phyloP scores from a whole-genome alignment of 2,888 invertebrate genomes.

The Labia minor region DNA sequence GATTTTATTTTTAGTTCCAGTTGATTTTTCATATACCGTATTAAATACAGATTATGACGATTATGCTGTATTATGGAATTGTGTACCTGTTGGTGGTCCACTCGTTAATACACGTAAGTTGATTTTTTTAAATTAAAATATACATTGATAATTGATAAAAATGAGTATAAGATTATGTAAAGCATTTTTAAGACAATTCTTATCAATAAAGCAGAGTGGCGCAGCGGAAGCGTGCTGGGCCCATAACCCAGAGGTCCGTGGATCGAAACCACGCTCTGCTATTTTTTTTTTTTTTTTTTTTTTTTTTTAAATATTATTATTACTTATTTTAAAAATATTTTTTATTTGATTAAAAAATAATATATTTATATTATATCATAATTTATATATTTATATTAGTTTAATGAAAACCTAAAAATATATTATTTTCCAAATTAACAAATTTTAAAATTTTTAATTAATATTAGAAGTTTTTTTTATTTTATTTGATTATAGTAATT shows the following conservation, averaged over 20 bases:
- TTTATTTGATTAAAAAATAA: no score
- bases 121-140: no score
- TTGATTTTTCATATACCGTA: constrained; percentile 55
- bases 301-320: background rate
- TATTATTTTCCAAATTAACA: no score
- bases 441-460: no score
- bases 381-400: no score
- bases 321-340: background rate
- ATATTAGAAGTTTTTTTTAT: no score
- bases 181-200: no score
- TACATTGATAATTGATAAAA: no score
- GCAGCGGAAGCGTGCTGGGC: constrained; percentile 77
- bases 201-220: constrained; percentile 54
- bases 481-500: no score
- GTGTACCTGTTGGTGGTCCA: constrained; percentile 31
- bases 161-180: no score
- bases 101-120: constrained; percentile 29
- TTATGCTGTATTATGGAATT: constrained; percentile 63
- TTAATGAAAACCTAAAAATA: no score
- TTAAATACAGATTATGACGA: constrained; percentile 60
- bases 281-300: constrained; percentile 29
- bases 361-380: no score
- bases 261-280: constrained; percentile 81
- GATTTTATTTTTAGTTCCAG: constrained; percentile 36
- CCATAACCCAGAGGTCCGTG: constrained; percentile 87